Evolutionary conservation across 2,888 invertebrate species (phyloP).

Genomic region (Campoplex capitator): DNA sequence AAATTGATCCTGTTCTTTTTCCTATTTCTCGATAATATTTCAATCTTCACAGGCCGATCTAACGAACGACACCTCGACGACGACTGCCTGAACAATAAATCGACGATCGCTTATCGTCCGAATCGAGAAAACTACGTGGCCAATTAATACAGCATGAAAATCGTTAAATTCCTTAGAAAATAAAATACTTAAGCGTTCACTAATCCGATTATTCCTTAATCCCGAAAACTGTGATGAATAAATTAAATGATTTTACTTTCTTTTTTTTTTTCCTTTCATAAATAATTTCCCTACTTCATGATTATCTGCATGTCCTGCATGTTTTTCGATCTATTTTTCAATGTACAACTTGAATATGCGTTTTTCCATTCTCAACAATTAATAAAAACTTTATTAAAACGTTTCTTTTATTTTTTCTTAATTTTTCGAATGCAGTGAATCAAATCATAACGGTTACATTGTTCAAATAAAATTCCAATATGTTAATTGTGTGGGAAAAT

Average conservation of each 20-base stretch:
- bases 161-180: not conserved
- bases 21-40: not conserved
- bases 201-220: not conserved
- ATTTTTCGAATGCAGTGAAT: not conserved
- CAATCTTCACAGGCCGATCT: not conserved
- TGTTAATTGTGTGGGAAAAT: not conserved
- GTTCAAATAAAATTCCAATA: not conserved
- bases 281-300: not conserved
- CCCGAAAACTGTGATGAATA: slow-evolving; percentile 22
- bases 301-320: slow-evolving; percentile 26
- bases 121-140: not conserved
- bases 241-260: slow-evolving; percentile 5
- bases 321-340: not conserved
- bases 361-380: too few relatives aligned
- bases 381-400: not conserved
- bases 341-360: not conserved
- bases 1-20: slow-evolving; percentile 9
- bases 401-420: not conserved
- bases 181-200: not conserved
- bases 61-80: not conserved
- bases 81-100: not conserved
- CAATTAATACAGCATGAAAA: slow-evolving; percentile 14
- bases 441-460: not conserved
- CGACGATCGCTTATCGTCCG: not conserved
- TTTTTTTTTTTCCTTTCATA: not conserved